phyloP scores from a whole-genome alignment of 2,113 vertebrate genomes.

The Perognathus longimembris region DNA sequence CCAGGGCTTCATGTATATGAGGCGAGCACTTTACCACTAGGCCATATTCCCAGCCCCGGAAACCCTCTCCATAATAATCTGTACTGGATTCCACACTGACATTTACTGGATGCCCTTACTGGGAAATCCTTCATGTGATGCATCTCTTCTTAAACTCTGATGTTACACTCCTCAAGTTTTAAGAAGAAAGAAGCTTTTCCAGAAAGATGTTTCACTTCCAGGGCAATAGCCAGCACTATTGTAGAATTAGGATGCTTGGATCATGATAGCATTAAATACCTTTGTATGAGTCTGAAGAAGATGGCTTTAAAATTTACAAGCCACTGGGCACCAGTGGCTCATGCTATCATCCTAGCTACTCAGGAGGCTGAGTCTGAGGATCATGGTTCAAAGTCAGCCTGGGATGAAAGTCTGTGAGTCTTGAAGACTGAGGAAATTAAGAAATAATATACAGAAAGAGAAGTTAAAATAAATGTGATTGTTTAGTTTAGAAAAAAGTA shows the following conservation, averaged over 20 bases:
- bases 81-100: neutral
- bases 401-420: too few relatives aligned
- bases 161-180: neutral
- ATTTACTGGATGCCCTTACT: neutral
- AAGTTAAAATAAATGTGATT: neutral
- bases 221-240: neutral
- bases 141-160: neutral
- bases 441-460: neutral
- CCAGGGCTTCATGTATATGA: too few relatives aligned
- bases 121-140: neutral
- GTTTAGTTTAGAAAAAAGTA: slow-evolving; percentile 26
- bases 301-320: neutral
- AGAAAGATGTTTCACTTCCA: neutral
- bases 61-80: neutral
- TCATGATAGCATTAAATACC: neutral
- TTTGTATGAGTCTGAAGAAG: neutral
- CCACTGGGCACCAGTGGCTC: too few relatives aligned
- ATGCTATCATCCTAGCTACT: too few relatives aligned
- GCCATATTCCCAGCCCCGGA: too few relatives aligned
- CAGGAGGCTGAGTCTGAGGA: too few relatives aligned
- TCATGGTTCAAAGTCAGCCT: too few relatives aligned
- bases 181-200: neutral
- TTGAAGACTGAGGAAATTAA: neutral
- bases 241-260: neutral
- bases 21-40: too few relatives aligned